Base-by-base conservation (phyloP, 2,797 vertebrate genomes). In the Hyperoplus lanceolatus region DNA sequence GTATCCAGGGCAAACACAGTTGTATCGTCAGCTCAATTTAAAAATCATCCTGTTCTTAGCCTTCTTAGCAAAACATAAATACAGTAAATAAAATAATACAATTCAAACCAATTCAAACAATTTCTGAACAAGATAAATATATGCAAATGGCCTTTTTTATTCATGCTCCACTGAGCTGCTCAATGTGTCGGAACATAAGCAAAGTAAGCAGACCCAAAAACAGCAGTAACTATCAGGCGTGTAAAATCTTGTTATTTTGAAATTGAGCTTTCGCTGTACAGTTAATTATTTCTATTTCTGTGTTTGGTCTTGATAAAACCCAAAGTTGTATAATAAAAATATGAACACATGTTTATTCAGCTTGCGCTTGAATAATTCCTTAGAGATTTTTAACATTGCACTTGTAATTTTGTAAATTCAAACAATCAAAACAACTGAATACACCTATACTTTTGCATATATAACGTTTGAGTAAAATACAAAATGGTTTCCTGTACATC, bases 401-500 rank as follows among this genome's bases (percentile, higher is more conserved):
- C 69, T 72, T 65, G 51, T 61, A 49, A 70, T 61, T 83, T 69
- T 58, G 38, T 29, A 76, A 74, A 56, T 49, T 39, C 54, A 84
- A 83, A 77, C 56, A 65, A 59, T 86, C 70, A 73, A 79, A 82
- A 80, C 58, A 77, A 70, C 49, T 21, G 46, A 70, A 66, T 50
- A 38, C 64, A 61, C 42, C 66, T 54, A 29, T 77, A 61, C 84
- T 84, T 77, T 77, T 80, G 53, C 54, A 60, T 38, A 18, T 71
- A 29, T 18, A 68, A 53, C 10, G 0, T 64, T 73, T 59, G 59
- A 66, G 63, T 49, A 42, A 75, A 70, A 74, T 77, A 58, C 65
- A 13, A 0, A 39, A 77, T 41, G 82, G 80, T 84, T 88, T 85
- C 82, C 82, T 76, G 68, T 71, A 67, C 50, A 41, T 54, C 39